Evolutionary conservation across 2,113 vertebrate species (phyloP).

Genomic region (Callocephalon fimbriatum): DNA sequence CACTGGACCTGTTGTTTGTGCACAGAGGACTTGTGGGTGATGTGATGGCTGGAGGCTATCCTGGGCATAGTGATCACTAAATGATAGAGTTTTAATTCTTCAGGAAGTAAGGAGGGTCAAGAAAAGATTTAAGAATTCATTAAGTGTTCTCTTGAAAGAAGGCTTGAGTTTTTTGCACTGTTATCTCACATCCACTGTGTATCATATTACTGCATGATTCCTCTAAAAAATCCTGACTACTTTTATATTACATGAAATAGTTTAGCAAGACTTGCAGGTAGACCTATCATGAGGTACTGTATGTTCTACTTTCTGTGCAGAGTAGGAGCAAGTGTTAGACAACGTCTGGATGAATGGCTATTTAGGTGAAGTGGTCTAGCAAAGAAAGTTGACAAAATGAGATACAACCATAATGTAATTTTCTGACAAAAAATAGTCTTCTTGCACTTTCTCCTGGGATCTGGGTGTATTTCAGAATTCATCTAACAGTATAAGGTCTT

Average conservation of each 20-base stretch:
- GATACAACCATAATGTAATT: background rate
- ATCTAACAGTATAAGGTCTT: background rate
- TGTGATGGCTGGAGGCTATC: background rate
- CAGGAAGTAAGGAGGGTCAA: background rate
- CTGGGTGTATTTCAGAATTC: background rate
- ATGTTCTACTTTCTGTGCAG: background rate
- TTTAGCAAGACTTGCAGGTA: fast-evolving
- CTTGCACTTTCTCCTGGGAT: background rate
- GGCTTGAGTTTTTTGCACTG: background rate
- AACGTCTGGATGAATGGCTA: background rate
- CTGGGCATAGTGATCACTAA: background rate
- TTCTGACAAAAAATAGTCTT: background rate
- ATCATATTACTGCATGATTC: background rate
- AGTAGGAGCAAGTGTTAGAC: background rate
- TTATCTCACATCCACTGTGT: background rate
- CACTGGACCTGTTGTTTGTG: background rate
- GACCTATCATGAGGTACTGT: background rate
- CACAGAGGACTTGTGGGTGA: background rate
- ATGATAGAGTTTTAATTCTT: background rate
- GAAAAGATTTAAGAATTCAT: background rate
- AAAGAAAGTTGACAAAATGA: background rate
- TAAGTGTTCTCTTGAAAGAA: background rate
- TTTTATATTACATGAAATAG: background rate
- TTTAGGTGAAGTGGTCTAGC: background rate
- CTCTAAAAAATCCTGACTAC: background rate